phyloP scores from a whole-genome alignment of 2,888 invertebrate genomes.

The Ditula angustiorana region DNA sequence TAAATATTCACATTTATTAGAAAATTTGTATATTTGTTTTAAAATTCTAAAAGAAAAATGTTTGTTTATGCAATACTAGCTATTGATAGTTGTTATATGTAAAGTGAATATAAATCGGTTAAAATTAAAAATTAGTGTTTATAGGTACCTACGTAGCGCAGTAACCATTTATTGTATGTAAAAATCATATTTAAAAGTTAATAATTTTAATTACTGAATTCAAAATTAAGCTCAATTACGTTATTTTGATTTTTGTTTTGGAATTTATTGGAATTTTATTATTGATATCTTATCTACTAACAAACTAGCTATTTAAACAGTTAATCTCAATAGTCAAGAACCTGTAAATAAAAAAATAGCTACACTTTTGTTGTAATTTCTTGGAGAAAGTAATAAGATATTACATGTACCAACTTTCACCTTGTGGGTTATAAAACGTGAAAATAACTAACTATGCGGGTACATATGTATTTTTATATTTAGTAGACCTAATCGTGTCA shows the following conservation, averaged over 20 bases:
- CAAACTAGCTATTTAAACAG: too few species aligned
- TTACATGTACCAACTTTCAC: too few species aligned
- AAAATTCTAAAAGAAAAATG: slow-evolving; percentile 32
- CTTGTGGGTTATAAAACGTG: neutral
- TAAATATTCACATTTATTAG: slow-evolving; percentile 39
- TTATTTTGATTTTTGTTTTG: too few species aligned
- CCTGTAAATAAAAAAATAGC: neutral
- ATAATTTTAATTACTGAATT: too few species aligned
- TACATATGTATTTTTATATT: slow-evolving; percentile 45
- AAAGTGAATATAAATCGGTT: slow-evolving; percentile 37
- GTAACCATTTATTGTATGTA: slow-evolving; percentile 18
- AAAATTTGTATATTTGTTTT: slow-evolving; percentile 34
- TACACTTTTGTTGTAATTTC: too few species aligned
- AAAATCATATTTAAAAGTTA: neutral
- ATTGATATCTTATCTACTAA: too few species aligned
- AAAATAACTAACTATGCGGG: neutral
- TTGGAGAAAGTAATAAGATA: too few species aligned
- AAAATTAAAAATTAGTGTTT: slow-evolving; percentile 41
- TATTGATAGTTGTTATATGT: slow-evolving; percentile 42
- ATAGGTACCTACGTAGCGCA: slow-evolving; percentile 20
- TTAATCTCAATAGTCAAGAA: neutral
- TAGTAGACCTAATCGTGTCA: slow-evolving; percentile 7
- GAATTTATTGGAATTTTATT: too few species aligned
- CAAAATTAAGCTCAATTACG: too few species aligned
- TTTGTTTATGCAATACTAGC: slow-evolving; percentile 40